Base-by-base conservation (phyloP, 2,113 vertebrate genomes). In the Phyllopteryx taeniolatus region DNA sequence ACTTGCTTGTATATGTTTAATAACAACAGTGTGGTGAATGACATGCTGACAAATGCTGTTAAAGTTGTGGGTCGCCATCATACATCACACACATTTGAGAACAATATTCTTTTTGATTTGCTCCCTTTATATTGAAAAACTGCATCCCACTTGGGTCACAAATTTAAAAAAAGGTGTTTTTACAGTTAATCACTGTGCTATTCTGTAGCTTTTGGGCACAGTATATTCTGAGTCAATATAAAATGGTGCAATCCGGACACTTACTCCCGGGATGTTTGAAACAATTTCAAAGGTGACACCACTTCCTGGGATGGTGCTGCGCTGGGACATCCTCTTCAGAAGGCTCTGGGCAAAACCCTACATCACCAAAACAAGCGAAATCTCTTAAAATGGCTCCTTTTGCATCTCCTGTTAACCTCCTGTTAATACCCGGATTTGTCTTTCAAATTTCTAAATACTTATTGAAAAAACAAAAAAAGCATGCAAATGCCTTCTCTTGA, bases 191-290 rank as follows among this genome's bases (percentile, higher is more conserved):
- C 13, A 5, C 46, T 5, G 13, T 5, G 14, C 12, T 47, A 12
- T 5, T 51, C 15, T 49, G 47, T 51, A 51, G 49, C 5, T 51
- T 51, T 17, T 17, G 3, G 14, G 14, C 5, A 4, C 1, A 14
- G 13, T 5, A 49, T 53, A 20, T 53, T 53, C 49, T 53, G 17
- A 1, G 1, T 53, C 49, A 2, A 27, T 59, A 59, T 27, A 62
- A 62, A 39, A 35, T 17, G 15, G 14, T 42, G 42, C 42, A 20
- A 63, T 14, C 17, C 9, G n/a, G 35, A 43, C 39, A 66, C 85
- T 85, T 67, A 98, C 98, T 95, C 96, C 97, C 15, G 98, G 97
- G 77, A 99, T 98, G 90, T 99, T 99, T 78, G 98, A 99, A 83
- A 99, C 98, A 9, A 98, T 94, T 87, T 99, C 98, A 54, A 98